Conservation (phyloP, 2,113 vertebrate species). For the Chamaetylas fuelleborni region DNA sequence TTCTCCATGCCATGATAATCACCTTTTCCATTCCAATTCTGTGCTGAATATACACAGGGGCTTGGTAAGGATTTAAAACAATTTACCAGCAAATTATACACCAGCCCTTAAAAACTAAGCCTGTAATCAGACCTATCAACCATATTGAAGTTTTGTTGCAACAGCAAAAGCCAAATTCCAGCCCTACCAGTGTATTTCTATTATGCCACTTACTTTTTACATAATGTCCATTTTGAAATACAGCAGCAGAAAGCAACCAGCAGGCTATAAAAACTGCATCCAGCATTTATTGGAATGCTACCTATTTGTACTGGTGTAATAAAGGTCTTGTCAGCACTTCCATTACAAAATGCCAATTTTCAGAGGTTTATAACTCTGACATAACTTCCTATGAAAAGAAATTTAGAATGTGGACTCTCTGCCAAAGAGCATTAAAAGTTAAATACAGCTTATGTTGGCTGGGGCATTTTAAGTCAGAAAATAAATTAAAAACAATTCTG, state of each 20-base stretch:
- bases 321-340: constrained; percentile 34
- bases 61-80: neutral
- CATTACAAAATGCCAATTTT: constrained; percentile 24
- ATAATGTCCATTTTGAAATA: neutral
- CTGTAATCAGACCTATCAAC: neutral
- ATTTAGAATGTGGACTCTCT: neutral
- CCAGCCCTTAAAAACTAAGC: neutral
- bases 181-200: neutral
- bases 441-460: neutral
- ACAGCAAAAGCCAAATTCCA: neutral
- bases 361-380: constrained; percentile 15
- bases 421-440: constrained; percentile 20
- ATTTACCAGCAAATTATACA: neutral
- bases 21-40: neutral
- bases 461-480: constrained; percentile 12
- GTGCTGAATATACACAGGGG: neutral
- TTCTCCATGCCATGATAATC: neutral
- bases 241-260: neutral
- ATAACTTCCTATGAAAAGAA: constrained; percentile 7
- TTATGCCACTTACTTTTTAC: neutral
- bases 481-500: neutral
- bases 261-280: neutral
- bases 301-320: neutral
- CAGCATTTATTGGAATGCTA: neutral
- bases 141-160: neutral